These are phyloP conservation scores for Aphaenogaster floridana DNA, from an alignment of 1,140 invertebrate genomes.

Conservation along the genomic window DNA sequence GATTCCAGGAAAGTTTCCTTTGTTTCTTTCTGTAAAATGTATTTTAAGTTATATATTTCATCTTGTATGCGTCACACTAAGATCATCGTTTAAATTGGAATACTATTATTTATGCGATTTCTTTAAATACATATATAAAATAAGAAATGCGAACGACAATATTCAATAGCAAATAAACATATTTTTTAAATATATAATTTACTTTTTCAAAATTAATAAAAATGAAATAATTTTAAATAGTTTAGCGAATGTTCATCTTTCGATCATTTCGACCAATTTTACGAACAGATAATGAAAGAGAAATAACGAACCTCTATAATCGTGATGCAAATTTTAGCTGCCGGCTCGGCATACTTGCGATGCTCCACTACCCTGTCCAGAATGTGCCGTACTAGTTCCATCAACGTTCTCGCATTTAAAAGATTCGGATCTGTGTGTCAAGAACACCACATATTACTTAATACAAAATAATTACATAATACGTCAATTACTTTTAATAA, in stretches of 20 bases:
- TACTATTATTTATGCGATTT: neutral
- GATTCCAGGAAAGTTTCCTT: constrained; percentile 96
- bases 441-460: neutral
- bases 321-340: constrained; percentile 93
- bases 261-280: neutral
- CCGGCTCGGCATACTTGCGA: constrained; percentile 92
- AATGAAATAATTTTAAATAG: neutral
- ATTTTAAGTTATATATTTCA: constrained; percentile 9
- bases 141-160: neutral
- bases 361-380: constrained; percentile 93
- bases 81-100: constrained; percentile 12
- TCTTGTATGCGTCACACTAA: neutral
- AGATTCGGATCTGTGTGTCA: constrained; percentile 91
- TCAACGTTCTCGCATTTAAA: constrained; percentile 91
- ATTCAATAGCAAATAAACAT: neutral
- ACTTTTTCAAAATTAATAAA: neutral
- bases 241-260: neutral
- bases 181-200: neutral
- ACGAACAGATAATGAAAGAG: constrained; percentile 18
- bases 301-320: constrained; percentile 91
- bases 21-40: constrained; percentile 90
- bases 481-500: neutral
- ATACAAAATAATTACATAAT: no score
- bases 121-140: neutral
- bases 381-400: constrained; percentile 94